Percentiles rank a stretch among this genome's conserved stretches.
Conservation (phyloP, 2,888 invertebrate genomes). For the Lobophora halterata region DNA sequence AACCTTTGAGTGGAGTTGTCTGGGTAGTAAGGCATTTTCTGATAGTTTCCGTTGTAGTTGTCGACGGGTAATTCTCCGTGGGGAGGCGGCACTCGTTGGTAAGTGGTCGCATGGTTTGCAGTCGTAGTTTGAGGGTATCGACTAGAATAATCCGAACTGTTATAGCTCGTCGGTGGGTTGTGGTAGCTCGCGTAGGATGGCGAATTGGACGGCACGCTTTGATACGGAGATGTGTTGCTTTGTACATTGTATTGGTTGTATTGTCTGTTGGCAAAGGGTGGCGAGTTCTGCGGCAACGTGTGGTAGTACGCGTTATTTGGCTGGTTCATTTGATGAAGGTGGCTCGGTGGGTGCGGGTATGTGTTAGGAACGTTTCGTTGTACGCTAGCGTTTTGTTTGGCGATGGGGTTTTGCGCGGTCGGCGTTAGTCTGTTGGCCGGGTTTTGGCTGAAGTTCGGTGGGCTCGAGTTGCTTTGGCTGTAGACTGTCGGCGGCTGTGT, state of each 20-base stretch:
- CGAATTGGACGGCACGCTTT: constrained; percentile 72
- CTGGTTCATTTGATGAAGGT: constrained; percentile 57
- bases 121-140: constrained; percentile 76
- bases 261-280: constrained; percentile 51
- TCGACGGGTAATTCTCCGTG: constrained; percentile 69
- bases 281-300: constrained; percentile 58
- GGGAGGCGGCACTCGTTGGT: constrained; percentile 82
- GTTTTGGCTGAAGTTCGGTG: constrained; percentile 69
- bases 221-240: constrained; percentile 59
- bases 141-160: constrained; percentile 75
- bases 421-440: constrained; percentile 68
- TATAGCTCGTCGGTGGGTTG: constrained; percentile 75
- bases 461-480: constrained; percentile 59
- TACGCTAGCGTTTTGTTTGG: constrained; percentile 54
- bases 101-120: constrained; percentile 58
- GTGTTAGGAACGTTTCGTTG: constrained; percentile 63
- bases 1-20: constrained; percentile 53
- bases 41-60: constrained; percentile 63
- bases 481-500: constrained; percentile 65
- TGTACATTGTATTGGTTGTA: constrained; percentile 41
- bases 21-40: constrained; percentile 64
- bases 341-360: constrained; percentile 62
- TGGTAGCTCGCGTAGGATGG: constrained; percentile 72
- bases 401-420: constrained; percentile 53
- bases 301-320: constrained; percentile 69